Conservation (phyloP, 2,113 vertebrate genomes). For the Microtus ochrogaster region DNA sequence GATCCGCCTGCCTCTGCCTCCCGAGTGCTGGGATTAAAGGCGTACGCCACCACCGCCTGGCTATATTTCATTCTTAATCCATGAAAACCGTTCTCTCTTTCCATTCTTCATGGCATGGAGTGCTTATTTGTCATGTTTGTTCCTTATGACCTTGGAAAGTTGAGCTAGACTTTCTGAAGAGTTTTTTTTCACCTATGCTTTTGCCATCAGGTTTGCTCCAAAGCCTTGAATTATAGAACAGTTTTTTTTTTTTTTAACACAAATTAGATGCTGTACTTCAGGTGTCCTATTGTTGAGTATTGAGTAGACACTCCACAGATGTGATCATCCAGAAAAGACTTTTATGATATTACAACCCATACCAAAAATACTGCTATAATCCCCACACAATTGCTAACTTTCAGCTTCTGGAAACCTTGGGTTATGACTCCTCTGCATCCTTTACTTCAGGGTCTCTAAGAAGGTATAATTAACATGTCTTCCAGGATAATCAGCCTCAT, state of each 20-base stretch:
- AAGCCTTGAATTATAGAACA: neutral
- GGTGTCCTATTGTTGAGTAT: neutral
- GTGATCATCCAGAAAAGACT: neutral
- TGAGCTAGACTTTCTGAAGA: neutral
- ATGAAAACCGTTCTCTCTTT: neutral
- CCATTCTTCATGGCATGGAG: neutral
- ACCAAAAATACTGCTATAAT: neutral
- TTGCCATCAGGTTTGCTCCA: neutral
- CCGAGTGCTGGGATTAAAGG: too few species aligned
- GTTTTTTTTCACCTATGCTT: neutral
- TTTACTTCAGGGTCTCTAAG: neutral
- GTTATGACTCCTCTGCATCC: neutral
- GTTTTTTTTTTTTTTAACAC: neutral
- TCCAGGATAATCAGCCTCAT: neutral
- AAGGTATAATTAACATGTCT: neutral
- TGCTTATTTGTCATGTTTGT: neutral
- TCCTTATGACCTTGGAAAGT: neutral
- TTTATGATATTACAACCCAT: neutral
- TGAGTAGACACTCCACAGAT: neutral
- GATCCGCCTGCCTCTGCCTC: too few species aligned
- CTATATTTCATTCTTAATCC: neutral
- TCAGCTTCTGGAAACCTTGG: neutral
- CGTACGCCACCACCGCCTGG: too few species aligned
- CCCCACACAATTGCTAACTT: neutral
- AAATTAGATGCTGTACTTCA: neutral